phyloP scores from a whole-genome alignment of 1,140 invertebrate genomes.

The Lepidurus apus region DNA sequence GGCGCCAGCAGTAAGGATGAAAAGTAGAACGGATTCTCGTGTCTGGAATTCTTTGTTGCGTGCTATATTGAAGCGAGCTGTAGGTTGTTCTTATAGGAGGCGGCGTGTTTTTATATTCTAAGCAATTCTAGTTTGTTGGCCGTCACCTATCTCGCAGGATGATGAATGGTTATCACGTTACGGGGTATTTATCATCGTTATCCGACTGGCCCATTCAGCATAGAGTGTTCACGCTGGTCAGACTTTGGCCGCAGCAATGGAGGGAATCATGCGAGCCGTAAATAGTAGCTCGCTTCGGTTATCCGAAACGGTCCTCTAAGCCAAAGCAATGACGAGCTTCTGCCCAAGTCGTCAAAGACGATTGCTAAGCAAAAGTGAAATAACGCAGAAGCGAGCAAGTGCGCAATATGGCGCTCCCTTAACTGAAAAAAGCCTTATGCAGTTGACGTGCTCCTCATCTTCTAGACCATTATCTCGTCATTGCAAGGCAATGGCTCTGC shows the following conservation, averaged over 20 bases:
- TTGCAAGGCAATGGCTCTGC: no score
- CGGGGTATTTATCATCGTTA: conserved; percentile 11
- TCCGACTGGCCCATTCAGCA: conserved; percentile 9
- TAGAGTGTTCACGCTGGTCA: neutral
- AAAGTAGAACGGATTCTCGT: no score
- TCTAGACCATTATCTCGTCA: no score
- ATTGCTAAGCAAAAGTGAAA: no score
- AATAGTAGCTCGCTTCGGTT: neutral
- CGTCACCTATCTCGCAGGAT: neutral
- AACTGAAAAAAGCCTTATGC: no score
- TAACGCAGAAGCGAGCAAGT: no score
- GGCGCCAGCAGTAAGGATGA: no score
- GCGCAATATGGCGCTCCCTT: no score
- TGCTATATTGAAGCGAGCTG: neutral
- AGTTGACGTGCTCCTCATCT: no score
- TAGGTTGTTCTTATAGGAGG: neutral
- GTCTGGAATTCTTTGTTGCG: neutral
- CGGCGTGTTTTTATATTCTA: neutral
- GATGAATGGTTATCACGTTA: conserved; percentile 2
- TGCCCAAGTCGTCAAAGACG: no score
- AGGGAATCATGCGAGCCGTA: neutral
- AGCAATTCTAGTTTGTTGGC: neutral
- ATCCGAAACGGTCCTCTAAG: neutral
- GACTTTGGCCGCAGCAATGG: neutral
- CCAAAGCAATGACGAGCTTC: no score